Evolutionary conservation across 2,888 invertebrate species (phyloP).

Genomic region (Bombylius discolor): DNA sequence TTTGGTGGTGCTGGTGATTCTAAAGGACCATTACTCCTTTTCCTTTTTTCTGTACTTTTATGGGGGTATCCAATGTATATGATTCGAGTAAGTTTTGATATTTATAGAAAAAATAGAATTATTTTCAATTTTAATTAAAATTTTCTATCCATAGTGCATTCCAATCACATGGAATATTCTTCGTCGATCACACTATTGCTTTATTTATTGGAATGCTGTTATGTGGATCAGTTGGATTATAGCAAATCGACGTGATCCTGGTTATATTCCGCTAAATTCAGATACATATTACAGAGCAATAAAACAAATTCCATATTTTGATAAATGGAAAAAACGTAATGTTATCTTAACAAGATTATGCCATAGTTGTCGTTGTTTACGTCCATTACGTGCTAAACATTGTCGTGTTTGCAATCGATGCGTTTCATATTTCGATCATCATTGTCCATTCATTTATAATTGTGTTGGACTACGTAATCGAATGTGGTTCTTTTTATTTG

Average conservation of each 20-base stretch:
- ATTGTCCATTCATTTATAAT: slow-evolving; percentile 91
- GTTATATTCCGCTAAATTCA: slow-evolving; percentile 77
- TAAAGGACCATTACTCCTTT: slow-evolving; percentile 74
- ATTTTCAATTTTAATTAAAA: background rate
- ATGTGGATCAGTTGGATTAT: slow-evolving; percentile 92
- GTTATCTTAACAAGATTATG: slow-evolving; percentile 69
- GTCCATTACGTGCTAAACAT: slow-evolving; percentile 81
- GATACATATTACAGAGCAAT: slow-evolving; percentile 84
- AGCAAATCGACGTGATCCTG: slow-evolving; percentile 79
- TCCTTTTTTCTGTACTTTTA: slow-evolving; percentile 68
- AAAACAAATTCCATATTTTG: slow-evolving; percentile 82
- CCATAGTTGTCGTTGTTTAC: slow-evolving; percentile 78
- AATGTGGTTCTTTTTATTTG: slow-evolving; percentile 87
- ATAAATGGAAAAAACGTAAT: slow-evolving; percentile 82
- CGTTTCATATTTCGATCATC: slow-evolving; percentile 84
- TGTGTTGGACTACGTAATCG: slow-evolving; percentile 85
- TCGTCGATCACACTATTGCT: slow-evolving; percentile 75
- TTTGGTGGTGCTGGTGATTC: slow-evolving; percentile 87
- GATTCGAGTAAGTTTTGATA: slow-evolving; percentile 49
- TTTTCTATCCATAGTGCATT: slow-evolving; percentile 48
- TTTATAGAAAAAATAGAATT: background rate
- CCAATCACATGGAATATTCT: slow-evolving; percentile 83
- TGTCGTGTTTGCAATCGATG: slow-evolving; percentile 84
- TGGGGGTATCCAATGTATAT: slow-evolving; percentile 95
- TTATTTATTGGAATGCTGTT: slow-evolving; percentile 77